Evolutionary conservation across 2,888 invertebrate species (phyloP), one percentile per base, ranked within the genome.

Genomic region (Orthosia incerta): DNA sequence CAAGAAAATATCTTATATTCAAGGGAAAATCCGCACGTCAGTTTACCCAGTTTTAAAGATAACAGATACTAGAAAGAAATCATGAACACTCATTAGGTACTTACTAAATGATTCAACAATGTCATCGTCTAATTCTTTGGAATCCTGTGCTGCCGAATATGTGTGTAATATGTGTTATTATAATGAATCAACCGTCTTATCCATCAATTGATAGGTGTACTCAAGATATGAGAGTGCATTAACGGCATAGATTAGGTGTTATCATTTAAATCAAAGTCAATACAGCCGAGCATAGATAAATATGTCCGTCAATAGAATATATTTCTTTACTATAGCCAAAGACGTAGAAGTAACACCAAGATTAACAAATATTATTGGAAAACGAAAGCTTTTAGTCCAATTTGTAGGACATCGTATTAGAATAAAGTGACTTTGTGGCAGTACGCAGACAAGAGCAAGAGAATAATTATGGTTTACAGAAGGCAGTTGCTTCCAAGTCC

Each of bases 161-260:
- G 46, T 68, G 75, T 63, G 60, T 69, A 72, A 67, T 57, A 67
- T 39, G 39, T 39, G 39, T 71, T 51, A 82, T 61, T 55, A 57
- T 68, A 74, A 71, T 82, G 73, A 78, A 75, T 84, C 87, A 86
- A 67, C 71, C 55, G 63, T 20, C 64, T 66, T 64, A 78, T 62
- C 63, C 12, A 76, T 65, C 60, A 53, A 74, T 76, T 63, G 65
- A 79, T 80, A 68, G 39, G 60, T 67, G 53, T 71, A 66, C 60
- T 53, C 48, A 39, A 69, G 83, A 80, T 85, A 85, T 70, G 61
- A 26, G 4, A 56, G 56, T 65, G 55, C 63, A 65, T 86, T 76
- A 80, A 56, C 74, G 48, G 53, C 67, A 73, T 69, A 69, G 69
- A 76, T 74, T 59, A 62, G 31, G 12, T 23, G 16, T 71, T 61